Base-by-base conservation (phyloP, 2,113 vertebrate species). In the Syrmaticus mikado region DNA sequence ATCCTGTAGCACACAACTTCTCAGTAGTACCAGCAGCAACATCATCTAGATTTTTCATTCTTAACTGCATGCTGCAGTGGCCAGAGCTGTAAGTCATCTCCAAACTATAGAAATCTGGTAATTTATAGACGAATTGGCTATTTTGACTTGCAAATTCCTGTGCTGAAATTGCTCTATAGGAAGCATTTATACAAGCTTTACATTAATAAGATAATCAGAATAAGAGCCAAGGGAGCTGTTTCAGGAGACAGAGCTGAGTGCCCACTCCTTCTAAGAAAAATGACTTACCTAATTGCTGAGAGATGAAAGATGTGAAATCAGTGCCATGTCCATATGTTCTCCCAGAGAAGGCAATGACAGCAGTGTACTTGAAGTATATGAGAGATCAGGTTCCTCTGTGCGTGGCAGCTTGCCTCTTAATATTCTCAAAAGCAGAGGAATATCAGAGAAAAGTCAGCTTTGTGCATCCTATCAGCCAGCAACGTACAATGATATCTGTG, bases 141-240 rank as follows among this genome's bases (percentile, higher is more conserved):
- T 27, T 95, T 74, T 92, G 45, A 82, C 64, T 87, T 94, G 78
- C 55, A 92, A 89, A 92, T 95, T 91, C 43, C 41, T 71, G 0
- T 60, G 60, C 79, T 50, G 46, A 75, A 89, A 57, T 73, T 89
- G 30, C 60, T 85, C 27, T 76, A 3, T 73, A 82, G 21, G 82
- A 87, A 91, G 46, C 32, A 82, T 64, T 92, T 82, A 28, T n/a
- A 41, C 8, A 66, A 77, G 19, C 68, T 91, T 77, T 78, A 61
- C 0, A 2, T 15, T 30, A 89, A 87, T 74, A 55, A 93, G 43
- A 43, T 82, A 15, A 85, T 89, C 67, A 85, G 50, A 89, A 74
- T 83, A 45, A 64, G 50, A 83, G 52, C 55, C 68, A 61, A 80
- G 72, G 41, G 60, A 66, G 61, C 93, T 77, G 30, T 55, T 96